Evolutionary conservation across 2,888 invertebrate species (phyloP).

Genomic region (Azorinus chamasolen): DNA sequence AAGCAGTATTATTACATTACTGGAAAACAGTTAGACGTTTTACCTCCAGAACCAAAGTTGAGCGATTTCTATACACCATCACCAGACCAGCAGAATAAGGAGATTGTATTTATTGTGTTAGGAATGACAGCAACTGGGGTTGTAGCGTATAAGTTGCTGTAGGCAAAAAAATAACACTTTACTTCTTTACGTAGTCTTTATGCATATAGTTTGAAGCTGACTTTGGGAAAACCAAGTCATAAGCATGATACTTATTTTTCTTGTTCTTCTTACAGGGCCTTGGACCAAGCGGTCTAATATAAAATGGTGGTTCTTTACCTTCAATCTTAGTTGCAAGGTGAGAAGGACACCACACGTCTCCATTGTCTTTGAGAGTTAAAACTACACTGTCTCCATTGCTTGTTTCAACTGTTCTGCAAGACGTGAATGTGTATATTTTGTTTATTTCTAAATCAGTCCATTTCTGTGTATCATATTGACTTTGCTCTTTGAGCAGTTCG

Average conservation of each 20-base stretch:
- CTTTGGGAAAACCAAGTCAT: conserved; percentile 22
- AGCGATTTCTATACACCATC: conserved; percentile 42
- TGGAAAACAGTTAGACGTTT: conserved; percentile 22
- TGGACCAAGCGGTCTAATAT: too few relatives aligned
- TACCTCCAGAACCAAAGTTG: conserved; percentile 19
- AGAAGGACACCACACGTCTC: conserved; percentile 33
- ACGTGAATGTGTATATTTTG: conserved; percentile 30
- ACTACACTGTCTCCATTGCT: conserved; percentile 20
- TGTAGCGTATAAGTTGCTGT: conserved; percentile 24
- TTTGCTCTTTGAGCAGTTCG: conserved; percentile 29
- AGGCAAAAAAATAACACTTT: too few relatives aligned
- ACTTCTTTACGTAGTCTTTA: too few relatives aligned
- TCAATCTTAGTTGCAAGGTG: conserved; percentile 21
- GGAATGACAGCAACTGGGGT: conserved; percentile 17
- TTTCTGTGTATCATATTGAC: conserved; percentile 32
- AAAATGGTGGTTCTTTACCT: conserved; percentile 29
- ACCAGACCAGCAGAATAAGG: conserved; percentile 29
- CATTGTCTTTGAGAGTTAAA: too few relatives aligned
- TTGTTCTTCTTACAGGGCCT: too few relatives aligned
- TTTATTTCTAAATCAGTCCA: conserved; percentile 36
- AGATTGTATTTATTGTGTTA: conserved; percentile 38
- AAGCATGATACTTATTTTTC: conserved; percentile 35
- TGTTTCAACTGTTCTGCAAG: conserved; percentile 21
- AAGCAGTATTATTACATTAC: conserved; percentile 44
- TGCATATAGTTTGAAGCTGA: conserved; percentile 19